phyloP scores from a whole-genome alignment of 2,888 invertebrate species.

The Pachydiplax longipennis region DNA sequence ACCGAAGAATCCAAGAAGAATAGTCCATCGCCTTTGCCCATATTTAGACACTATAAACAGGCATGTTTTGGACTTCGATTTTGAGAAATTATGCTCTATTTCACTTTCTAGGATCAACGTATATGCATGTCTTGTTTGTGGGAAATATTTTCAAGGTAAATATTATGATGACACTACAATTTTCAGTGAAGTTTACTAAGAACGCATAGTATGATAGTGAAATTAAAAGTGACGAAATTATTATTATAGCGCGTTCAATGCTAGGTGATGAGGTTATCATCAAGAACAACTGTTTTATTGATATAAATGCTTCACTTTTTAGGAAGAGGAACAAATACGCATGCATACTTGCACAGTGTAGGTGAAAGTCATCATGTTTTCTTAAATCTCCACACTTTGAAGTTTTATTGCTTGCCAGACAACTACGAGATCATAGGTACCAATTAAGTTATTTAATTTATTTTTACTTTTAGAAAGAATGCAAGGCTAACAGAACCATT shows the following conservation, averaged over 20 bases:
- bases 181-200: too few relatives aligned
- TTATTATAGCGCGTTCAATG: too few relatives aligned
- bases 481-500: background rate
- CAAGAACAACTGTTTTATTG: too few relatives aligned
- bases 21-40: conserved; percentile 76
- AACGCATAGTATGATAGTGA: background rate
- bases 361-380: conserved; percentile 98
- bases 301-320: conserved; percentile 56
- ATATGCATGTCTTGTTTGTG: conserved; percentile 98
- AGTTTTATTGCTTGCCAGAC: conserved; percentile 98
- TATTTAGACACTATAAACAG: conserved; percentile 98
- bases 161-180: background rate
- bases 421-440: conserved; percentile 98
- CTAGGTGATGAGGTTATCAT: too few relatives aligned
- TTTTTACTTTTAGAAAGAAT: background rate
- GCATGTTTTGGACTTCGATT: conserved; percentile 97
- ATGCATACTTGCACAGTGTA: conserved; percentile 99
- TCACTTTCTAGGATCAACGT: conserved; percentile 98
- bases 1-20: background rate
- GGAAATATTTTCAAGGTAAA: conserved; percentile 89
- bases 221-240: background rate
- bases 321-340: conserved; percentile 96
- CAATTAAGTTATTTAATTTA: conserved; percentile 49
- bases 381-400: conserved; percentile 92
- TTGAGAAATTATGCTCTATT: conserved; percentile 98